phyloP scores from a whole-genome alignment of 53 echinoderm and acorn worm genomes.

The Astropecten irregularis region DNA sequence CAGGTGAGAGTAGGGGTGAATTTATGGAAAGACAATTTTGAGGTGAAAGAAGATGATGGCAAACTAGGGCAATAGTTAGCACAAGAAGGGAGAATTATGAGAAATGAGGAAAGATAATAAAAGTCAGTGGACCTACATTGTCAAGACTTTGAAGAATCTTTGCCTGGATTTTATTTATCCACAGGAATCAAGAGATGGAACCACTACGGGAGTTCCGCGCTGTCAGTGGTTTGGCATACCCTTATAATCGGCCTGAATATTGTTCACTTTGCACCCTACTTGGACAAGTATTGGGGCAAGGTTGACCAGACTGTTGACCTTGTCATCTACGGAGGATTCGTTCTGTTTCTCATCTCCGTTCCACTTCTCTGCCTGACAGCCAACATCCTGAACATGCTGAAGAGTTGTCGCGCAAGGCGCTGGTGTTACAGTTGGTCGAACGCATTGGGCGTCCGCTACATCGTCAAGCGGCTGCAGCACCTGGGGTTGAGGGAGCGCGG shows the following conservation, averaged over 20 bases:
- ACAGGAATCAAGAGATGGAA: slow-evolving; percentile 22
- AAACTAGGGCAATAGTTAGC: no score
- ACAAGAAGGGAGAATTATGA: no score
- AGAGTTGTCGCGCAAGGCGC: not conserved
- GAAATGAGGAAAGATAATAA: no score
- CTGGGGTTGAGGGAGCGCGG: slow-evolving; percentile 1
- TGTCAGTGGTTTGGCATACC: slow-evolving; percentile 3
- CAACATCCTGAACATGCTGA: slow-evolving; percentile 46
- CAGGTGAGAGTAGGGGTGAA: no score
- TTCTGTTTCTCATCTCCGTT: slow-evolving; percentile 37
- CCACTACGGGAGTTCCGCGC: slow-evolving; percentile 19
- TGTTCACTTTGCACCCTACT: not conserved
- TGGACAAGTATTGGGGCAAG: slow-evolving; percentile 10
- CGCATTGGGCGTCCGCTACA: slow-evolving; percentile 8
- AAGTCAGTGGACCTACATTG: no score
- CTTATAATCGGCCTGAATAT: not conserved
- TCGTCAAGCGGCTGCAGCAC: slow-evolving; percentile 42
- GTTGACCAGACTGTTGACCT: slow-evolving; percentile 11
- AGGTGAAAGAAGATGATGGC: no score
- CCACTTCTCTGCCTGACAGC: slow-evolving; percentile 61
- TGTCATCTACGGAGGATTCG: slow-evolving; percentile 29
- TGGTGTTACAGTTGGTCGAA: slow-evolving; percentile 27
- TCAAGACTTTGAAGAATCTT: no score
- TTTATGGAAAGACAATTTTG: no score
- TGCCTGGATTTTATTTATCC: no score